These are phyloP conservation scores for Augiades crinisus DNA, from an alignment of 2,888 invertebrate genomes.

Conservation along the genomic window DNA sequence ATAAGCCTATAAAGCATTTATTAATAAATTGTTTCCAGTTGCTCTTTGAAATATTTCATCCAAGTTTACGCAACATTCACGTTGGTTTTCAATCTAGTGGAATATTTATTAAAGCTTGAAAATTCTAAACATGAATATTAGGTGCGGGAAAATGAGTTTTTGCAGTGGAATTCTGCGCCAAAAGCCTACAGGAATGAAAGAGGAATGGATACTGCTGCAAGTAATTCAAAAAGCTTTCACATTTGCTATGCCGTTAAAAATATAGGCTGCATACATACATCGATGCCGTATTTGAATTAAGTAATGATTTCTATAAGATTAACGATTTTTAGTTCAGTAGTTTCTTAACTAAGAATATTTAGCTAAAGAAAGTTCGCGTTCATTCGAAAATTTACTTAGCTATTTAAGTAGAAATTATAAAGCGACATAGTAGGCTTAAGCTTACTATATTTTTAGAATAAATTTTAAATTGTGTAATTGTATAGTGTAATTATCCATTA, in stretches of 20 bases:
- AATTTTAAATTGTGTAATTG: too few relatives aligned
- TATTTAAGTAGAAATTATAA: too few relatives aligned
- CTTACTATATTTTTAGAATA: too few relatives aligned
- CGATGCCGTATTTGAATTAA: conserved; percentile 14
- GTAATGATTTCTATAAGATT: conserved; percentile 16
- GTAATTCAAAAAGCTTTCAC: conserved; percentile 23
- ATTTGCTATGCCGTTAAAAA: conserved; percentile 6
- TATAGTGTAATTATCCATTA: too few relatives aligned
- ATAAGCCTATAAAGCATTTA: too few relatives aligned
- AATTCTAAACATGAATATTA: conserved; percentile 26
- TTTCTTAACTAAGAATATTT: too few relatives aligned
- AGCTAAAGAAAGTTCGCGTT: too few relatives aligned
- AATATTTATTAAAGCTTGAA: conserved; percentile 18
- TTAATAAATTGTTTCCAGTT: too few relatives aligned
- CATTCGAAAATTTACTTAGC: too few relatives aligned
- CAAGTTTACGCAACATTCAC: background rate
- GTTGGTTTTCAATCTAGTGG: background rate
- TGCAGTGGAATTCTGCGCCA: conserved; percentile 20
- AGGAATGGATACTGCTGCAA: conserved; percentile 21
- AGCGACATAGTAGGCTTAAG: too few relatives aligned
- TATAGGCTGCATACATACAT: conserved; percentile 13
- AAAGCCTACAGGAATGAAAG: conserved; percentile 23
- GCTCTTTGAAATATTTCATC: too few relatives aligned
- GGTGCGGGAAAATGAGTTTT: conserved; percentile 22
- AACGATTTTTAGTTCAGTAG: background rate